Evolutionary conservation across 2,888 invertebrate genomes (phyloP), one percentile per base, ranked within the genome.

Genomic region (Sesia apiformis): DNA sequence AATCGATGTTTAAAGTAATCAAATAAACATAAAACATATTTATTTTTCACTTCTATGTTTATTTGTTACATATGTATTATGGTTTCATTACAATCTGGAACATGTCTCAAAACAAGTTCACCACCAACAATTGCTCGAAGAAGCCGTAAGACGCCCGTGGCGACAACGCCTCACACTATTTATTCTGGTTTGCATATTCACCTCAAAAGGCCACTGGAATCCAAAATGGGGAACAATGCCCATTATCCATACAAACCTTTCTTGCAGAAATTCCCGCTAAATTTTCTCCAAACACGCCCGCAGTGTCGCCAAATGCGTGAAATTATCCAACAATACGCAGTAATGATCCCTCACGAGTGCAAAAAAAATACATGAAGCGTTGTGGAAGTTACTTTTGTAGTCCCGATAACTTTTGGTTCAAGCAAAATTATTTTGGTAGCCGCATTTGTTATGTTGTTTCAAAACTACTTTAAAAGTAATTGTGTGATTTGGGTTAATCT

Each of bases 161-260:
- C 46, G 23, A 46, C n/a, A 46, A 46, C 46, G 8, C 8, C 4
- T n/a, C n/a, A 43, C 43, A 46, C 23, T 46, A 46, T 46, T 46
- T 46, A 46, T 46, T 6, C 8, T 23, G 8, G 23, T 46, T 46
- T n/a, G 8, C 46, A 46, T 46, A 46, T 46, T n/a, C 46, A 46
- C 23, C 46, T 46, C 8, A 46, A 46, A 46, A 23, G 46, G 46
- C n/a, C 46, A 46, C 4, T 46, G 46, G 8, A 4, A n/a, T 63
- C 66, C 65, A 66, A 69, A 70, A 66, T 60, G 62, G 61, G 58
- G 52, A 56, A 58, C 63, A 66, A 69, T 67, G 69, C 67, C 49
- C 6, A 6, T 39, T 40, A 51, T 49, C 38, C 52, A 56, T 52
- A 53, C 52, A 51, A 51, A 42, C 39, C 52, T 51, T 54, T 53